These are phyloP conservation scores for Dynastes grantii DNA, from an alignment of 2,888 invertebrate genomes.

Conservation along the genomic window DNA sequence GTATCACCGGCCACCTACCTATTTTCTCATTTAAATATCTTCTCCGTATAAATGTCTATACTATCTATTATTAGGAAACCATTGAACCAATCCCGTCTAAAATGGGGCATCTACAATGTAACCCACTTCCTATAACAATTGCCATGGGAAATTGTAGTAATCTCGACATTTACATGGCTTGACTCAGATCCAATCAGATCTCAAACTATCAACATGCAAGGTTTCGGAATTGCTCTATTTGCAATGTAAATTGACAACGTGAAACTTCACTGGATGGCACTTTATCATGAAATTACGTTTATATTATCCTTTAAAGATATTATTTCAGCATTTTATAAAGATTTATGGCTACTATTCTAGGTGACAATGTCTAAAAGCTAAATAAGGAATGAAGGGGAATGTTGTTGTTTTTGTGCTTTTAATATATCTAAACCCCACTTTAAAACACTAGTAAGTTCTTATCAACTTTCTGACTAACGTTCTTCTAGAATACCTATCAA, in stretches of 20 bases:
- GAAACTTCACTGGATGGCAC: background rate
- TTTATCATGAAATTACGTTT: constrained; percentile 1
- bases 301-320: constrained; percentile 1
- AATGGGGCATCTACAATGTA: background rate
- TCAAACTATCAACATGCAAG: constrained; percentile 23
- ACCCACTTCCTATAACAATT: constrained; percentile 7
- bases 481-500: no score
- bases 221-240: constrained; percentile 30
- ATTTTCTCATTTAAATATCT: no score
- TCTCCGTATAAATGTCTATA: no score
- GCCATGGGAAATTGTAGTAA: constrained; percentile 22
- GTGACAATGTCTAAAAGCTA: no score
- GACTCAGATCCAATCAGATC: constrained; percentile 31
- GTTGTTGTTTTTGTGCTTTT: no score
- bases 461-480: background rate
- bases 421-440: background rate
- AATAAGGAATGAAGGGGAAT: no score
- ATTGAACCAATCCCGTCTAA: background rate
- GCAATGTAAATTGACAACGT: constrained; percentile 19
- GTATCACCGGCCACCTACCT: no score
- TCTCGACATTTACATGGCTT: constrained; percentile 32
- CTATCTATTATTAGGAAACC: background rate
- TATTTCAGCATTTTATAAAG: no score
- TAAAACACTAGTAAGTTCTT: constrained; percentile 15
- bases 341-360: no score